Evolutionary conservation across 2,113 vertebrate genomes (phyloP).

Genomic region (Propithecus coquereli): DNA sequence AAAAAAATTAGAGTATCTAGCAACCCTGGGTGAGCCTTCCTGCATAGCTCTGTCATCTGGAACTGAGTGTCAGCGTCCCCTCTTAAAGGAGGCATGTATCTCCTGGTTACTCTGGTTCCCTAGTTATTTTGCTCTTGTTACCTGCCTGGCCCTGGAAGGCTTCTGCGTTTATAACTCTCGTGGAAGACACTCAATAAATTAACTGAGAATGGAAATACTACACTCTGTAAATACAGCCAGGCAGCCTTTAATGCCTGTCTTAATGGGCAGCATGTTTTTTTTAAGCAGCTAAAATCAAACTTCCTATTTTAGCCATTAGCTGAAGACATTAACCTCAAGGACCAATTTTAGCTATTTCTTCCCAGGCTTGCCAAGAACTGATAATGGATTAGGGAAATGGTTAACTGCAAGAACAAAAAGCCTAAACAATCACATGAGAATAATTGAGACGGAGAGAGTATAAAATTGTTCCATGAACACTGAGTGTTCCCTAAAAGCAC

Average conservation of each 20-base stretch:
- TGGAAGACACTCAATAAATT: background rate
- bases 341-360: background rate
- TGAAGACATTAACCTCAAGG: background rate
- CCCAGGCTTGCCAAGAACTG: background rate
- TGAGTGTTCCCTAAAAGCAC: background rate
- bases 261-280: background rate
- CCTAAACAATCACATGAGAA: background rate
- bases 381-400: slow-evolving; percentile 8
- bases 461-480: background rate
- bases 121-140: background rate
- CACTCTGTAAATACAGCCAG: slow-evolving; percentile 33
- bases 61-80: no score
- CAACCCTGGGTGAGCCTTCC: background rate
- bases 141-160: background rate
- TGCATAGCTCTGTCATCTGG: background rate
- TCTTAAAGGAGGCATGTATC: background rate
- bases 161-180: background rate
- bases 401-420: background rate
- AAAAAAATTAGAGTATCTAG: background rate
- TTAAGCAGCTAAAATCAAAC: slow-evolving; percentile 23
- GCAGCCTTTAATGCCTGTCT: background rate
- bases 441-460: background rate
- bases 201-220: slow-evolving; percentile 20
- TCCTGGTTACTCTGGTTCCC: background rate
- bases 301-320: slow-evolving; percentile 1